Evolutionary conservation across 2,113 vertebrate genomes (phyloP), one percentile per base, ranked within the genome.

Genomic region (Hippocampus guttulatus): DNA sequence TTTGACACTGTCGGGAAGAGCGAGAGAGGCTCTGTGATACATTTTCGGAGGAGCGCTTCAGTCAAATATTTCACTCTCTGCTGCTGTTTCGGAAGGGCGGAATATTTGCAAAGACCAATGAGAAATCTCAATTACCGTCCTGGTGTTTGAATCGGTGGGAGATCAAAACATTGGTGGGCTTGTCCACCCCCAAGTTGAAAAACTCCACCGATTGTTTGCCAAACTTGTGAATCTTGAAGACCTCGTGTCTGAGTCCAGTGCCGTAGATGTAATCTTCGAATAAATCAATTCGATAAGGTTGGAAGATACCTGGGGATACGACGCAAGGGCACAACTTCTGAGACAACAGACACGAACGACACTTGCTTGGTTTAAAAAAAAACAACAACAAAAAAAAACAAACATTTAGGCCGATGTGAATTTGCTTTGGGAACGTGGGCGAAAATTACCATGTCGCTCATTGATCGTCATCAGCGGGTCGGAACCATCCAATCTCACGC

Each of bases 261-360:
- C 97, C 97, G 81, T 98, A 99, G 75, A 99, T 95, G 75, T 94
- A 96, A 90, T 98, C 95, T 85, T 98, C 96, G 92, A 98, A 99
- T 88, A 98, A 64, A 79, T 98, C 95, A 80, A 98, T 98, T 83
- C 95, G 95, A 66, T 98, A 96, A 40, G 97, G 97, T 80, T 98
- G 95, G 20, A 95, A 89, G 71, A 98, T 93, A 66, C 97, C 96
- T 98, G 84, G 69, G 82, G 51, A 75, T 33, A 8, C 55, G 78
- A 38, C 38, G 76, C 21, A 71, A 8, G 75, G 74, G 5, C 23
- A 64, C 25, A 14, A 52, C 47, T 52, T 63, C 7, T 55, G 58
- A 60, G 52, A 55, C 11, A 57, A 25, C 20, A n/a, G 11, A 54
- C 27, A 27, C 2, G 30, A 8, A 51, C 4, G 47, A 62, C 5